phyloP scores from a whole-genome alignment of 2,113 vertebrate genomes.

The Microcebus ravelobensis region DNA sequence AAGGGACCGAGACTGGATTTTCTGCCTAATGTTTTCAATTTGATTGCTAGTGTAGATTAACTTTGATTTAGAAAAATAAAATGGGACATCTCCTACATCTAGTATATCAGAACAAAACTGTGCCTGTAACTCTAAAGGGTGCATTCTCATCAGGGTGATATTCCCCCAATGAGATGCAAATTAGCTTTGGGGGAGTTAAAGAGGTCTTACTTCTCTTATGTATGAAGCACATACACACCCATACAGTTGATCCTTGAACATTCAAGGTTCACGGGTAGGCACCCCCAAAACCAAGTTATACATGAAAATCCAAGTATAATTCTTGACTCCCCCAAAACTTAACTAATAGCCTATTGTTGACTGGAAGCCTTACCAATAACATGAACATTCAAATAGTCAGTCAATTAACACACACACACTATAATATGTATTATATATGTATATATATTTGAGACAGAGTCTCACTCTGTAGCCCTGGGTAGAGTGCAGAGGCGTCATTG shows the following conservation, averaged over 20 bases:
- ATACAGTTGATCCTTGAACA: background rate
- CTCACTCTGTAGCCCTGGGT: no score
- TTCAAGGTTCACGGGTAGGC: background rate
- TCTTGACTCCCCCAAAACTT: background rate
- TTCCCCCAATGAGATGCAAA: background rate
- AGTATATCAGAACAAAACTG: background rate
- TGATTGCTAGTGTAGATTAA: background rate
- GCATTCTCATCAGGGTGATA: background rate
- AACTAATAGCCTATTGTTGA: background rate
- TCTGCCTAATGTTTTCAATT: background rate
- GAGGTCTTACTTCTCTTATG: background rate
- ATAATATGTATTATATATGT: no score
- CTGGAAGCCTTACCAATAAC: background rate
- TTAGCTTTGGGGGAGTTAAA: background rate
- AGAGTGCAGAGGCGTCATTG: no score
- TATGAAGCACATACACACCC: background rate
- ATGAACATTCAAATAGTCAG: background rate
- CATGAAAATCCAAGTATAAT: background rate
- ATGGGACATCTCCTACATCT: background rate
- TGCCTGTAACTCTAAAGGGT: background rate
- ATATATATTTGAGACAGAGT: no score
- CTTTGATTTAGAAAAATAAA: constrained; percentile 28
- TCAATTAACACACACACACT: background rate
- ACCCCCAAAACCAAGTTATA: background rate
- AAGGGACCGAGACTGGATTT: background rate